Conservation (phyloP, 2,113 vertebrate species). For the Rhinopithecus roxellana region DNA sequence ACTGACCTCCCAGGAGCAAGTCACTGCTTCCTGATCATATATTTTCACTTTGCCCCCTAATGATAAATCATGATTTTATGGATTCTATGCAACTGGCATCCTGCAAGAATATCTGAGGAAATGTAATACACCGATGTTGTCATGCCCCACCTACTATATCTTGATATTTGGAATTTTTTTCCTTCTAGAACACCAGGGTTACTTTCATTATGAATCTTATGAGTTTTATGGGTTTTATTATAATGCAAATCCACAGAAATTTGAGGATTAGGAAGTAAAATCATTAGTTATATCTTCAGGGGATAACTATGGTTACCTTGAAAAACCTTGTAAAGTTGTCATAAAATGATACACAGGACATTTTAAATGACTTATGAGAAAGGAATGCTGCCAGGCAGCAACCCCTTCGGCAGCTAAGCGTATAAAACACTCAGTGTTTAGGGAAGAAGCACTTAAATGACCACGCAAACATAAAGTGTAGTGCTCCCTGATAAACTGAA, state of each 20-base stretch:
- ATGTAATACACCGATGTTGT: background rate
- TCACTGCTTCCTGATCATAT: background rate
- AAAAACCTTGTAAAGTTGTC: slow-evolving; percentile 60
- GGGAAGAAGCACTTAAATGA: background rate
- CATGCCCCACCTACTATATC: background rate
- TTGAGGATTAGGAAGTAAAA: slow-evolving; percentile 70
- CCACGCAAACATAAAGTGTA: slow-evolving; percentile 25
- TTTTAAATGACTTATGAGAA: slow-evolving; percentile 72
- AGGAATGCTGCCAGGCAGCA: slow-evolving; percentile 9
- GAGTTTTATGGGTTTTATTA: slow-evolving; percentile 56
- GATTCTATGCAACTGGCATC: background rate
- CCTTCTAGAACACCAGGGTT: background rate
- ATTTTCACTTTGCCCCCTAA: background rate
- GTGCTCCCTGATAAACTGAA: background rate
- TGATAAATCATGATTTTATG: background rate
- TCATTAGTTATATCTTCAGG: slow-evolving; percentile 52
- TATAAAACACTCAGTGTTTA: slow-evolving; percentile 48
- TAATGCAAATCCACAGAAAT: slow-evolving; percentile 59
- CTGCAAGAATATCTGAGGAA: background rate
- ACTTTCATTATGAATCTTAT: slow-evolving; percentile 57
- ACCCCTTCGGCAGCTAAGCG: background rate
- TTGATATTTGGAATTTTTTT: slow-evolving; percentile 36
- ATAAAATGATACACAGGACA: slow-evolving; percentile 65
- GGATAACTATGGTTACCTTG: slow-evolving; percentile 59
- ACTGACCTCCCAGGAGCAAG: background rate